A percentile compares a stretch with the other conserved stretches of the same genome.
These are phyloP conservation scores for Sturnus vulgaris DNA, from an alignment of 2,113 vertebrate genomes.

Conservation along the genomic window DNA sequence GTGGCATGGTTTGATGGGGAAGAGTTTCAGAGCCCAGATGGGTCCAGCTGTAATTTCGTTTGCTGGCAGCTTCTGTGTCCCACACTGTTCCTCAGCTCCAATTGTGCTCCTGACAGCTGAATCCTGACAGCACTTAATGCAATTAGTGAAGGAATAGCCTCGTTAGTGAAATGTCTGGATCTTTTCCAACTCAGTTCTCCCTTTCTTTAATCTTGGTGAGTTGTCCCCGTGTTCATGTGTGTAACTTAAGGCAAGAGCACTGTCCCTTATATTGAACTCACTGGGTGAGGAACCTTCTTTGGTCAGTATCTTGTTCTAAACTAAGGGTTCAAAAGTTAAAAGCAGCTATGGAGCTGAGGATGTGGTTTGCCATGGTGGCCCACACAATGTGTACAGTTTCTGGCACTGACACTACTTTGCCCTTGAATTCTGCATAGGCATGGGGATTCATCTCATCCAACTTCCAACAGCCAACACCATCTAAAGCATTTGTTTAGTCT, in stretches of 20 bases:
- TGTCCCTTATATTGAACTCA: background rate
- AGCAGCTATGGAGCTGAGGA: background rate
- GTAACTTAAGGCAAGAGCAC: background rate
- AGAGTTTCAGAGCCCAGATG: background rate
- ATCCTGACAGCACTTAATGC: background rate
- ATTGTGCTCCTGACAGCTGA: background rate
- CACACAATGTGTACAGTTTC: background rate
- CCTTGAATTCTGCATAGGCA: background rate
- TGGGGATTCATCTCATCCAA: background rate
- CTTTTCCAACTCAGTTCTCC: background rate
- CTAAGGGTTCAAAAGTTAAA: background rate
- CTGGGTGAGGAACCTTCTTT: background rate
- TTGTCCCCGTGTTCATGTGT: fast-evolving
- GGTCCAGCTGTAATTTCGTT: background rate
- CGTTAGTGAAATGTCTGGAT: background rate
- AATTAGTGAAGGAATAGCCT: background rate
- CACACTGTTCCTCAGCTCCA: background rate
- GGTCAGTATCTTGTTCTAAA: background rate
- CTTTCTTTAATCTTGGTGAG: background rate
- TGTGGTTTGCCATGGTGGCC: background rate
- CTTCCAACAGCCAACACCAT: background rate
- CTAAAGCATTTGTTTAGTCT: background rate
- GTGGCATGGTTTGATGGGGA: background rate
- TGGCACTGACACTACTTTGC: background rate
- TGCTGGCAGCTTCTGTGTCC: background rate